These are phyloP conservation scores for Pristionchus fissidentatus DNA, from an alignment of 2,888 invertebrate species.

Conservation along the genomic window DNA sequence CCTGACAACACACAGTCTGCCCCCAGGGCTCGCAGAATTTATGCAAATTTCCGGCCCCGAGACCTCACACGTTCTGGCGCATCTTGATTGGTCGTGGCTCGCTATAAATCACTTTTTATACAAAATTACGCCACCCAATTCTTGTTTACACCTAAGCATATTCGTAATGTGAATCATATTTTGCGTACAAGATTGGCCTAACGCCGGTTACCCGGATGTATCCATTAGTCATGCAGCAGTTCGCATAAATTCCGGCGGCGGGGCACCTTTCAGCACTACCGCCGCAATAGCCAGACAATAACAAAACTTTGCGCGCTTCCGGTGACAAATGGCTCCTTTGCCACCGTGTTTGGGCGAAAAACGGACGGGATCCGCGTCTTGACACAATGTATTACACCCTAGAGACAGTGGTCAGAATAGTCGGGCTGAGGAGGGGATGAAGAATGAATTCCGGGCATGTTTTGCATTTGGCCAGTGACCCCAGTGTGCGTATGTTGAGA, in stretches of 20 bases:
- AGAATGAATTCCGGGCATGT: conserved; percentile 29
- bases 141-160: too few relatives aligned
- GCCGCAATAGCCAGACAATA: background rate
- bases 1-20: background rate
- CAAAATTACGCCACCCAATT: too few relatives aligned
- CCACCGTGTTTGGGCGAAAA: background rate
- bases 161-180: too few relatives aligned
- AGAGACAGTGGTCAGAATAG: conserved; percentile 12
- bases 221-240: background rate
- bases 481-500: background rate
- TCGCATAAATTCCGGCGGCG: background rate
- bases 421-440: background rate
- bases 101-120: too few relatives aligned
- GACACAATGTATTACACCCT: conserved; percentile 26
- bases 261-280: background rate
- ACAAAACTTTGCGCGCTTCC: background rate
- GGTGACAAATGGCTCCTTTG: background rate
- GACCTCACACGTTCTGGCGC: background rate
- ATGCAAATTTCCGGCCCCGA: background rate
- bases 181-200: too few relatives aligned
- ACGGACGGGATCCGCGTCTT: background rate
- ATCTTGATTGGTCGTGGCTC: background rate
- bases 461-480: conserved; percentile 32
- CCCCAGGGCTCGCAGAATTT: too few relatives aligned
- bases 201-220: too few relatives aligned